These are phyloP conservation scores for Gonioctena quinquepunctata DNA, from an alignment of 1,140 invertebrate genomes.

Conservation along the genomic window DNA sequence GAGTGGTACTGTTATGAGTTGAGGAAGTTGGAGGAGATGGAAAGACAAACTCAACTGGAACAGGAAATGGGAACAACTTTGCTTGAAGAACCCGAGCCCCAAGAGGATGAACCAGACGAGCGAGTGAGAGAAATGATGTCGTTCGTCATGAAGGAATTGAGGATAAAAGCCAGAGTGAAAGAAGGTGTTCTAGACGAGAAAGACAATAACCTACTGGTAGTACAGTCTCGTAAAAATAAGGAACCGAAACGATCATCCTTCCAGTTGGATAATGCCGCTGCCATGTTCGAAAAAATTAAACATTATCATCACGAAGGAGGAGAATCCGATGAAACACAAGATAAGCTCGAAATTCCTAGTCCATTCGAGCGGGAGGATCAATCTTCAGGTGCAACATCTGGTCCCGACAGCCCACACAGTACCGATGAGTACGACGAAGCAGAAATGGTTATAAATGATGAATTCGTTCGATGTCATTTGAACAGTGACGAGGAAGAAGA, in stretches of 20 bases:
- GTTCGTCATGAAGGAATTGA: constrained; percentile 73
- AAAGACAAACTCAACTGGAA: constrained; percentile 72
- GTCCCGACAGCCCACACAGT: constrained; percentile 81
- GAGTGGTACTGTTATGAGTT: constrained; percentile 92
- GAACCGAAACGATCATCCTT: constrained; percentile 39
- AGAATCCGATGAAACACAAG: constrained; percentile 32
- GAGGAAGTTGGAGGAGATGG: constrained; percentile 83
- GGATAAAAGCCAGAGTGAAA: constrained; percentile 65
- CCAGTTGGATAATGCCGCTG: constrained; percentile 38
- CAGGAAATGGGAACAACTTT: constrained; percentile 65
- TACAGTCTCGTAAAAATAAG: constrained; percentile 56
- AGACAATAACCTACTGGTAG: constrained; percentile 49
- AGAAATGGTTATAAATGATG: constrained; percentile 42
- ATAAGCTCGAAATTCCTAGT: constrained; percentile 54
- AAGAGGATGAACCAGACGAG: constrained; percentile 63
- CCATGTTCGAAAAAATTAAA: constrained; percentile 58
- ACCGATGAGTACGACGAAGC: constrained; percentile 71
- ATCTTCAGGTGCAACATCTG: constrained; percentile 83
- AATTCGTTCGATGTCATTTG: constrained; percentile 53
- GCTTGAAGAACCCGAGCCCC: constrained; percentile 62
- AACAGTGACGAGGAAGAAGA: constrained; percentile 51
- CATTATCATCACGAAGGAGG: constrained; percentile 56
- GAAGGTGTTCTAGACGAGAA: constrained; percentile 48
- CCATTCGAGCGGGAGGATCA: constrained; percentile 54
- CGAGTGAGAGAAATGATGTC: constrained; percentile 78